phyloP scores from a whole-genome alignment of 2,888 invertebrate species.

The Augiades crinisus region DNA sequence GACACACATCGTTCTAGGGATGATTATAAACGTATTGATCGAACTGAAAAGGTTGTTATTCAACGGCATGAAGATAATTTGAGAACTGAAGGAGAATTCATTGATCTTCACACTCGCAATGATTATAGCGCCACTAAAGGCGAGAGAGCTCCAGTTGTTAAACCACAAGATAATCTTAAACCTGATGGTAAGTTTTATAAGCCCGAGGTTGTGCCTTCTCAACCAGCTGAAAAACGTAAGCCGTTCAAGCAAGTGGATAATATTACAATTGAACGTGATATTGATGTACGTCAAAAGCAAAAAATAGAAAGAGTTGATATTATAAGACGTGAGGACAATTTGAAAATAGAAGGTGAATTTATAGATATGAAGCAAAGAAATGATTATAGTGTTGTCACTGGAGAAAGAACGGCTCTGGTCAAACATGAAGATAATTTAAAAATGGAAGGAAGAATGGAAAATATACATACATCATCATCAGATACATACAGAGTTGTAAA shows the following conservation, averaged over 20 bases:
- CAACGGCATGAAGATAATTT: constrained; percentile 82
- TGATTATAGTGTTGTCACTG: constrained; percentile 74
- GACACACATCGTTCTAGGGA: constrained; percentile 76
- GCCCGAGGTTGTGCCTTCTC: constrained; percentile 71
- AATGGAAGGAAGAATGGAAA: constrained; percentile 83
- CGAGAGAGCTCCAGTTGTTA: constrained; percentile 82
- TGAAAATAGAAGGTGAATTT: constrained; percentile 83
- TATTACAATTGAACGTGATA: constrained; percentile 75
- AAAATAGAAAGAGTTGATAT: constrained; percentile 82
- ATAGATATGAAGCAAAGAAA: constrained; percentile 79
- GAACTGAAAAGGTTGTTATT: constrained; percentile 75
- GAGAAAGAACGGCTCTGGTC: constrained; percentile 75
- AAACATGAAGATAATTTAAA: constrained; percentile 84
- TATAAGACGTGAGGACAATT: constrained; percentile 83
- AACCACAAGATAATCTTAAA: constrained; percentile 84
- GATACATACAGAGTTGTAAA: constrained; percentile 79
- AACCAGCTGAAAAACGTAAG: constrained; percentile 80
- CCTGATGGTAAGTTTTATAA: constrained; percentile 81
- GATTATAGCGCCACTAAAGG: constrained; percentile 79
- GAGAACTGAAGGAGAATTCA: constrained; percentile 78
- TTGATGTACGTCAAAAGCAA: constrained; percentile 53
- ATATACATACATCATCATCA: constrained; percentile 59
- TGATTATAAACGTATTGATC: constrained; percentile 79
- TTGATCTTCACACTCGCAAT: constrained; percentile 71
- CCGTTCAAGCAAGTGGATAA: constrained; percentile 82